These are phyloP conservation scores for Hemicordylus capensis DNA, from an alignment of 2,113 vertebrate species.

Conservation along the genomic window DNA sequence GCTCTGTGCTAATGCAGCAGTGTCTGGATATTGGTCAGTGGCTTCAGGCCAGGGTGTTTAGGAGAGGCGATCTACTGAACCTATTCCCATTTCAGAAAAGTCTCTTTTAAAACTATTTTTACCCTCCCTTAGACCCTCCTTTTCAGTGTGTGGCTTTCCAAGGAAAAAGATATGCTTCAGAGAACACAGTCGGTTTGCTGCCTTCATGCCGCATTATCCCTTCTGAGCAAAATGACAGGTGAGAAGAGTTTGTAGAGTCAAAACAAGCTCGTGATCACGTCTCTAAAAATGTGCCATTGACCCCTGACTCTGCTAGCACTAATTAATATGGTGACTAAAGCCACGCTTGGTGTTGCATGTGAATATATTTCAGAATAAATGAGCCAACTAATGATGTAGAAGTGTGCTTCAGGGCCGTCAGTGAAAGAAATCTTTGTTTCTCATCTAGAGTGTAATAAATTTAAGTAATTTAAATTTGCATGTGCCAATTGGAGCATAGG, in stretches of 20 bases:
- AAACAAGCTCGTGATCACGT: background rate
- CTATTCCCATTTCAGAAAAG: background rate
- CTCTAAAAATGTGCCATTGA: background rate
- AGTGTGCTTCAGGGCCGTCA: background rate
- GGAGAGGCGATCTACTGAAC: background rate
- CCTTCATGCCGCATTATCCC: slow-evolving; percentile 83
- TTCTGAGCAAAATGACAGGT: slow-evolving; percentile 95
- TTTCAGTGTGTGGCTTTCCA: slow-evolving; percentile 90
- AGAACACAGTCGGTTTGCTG: slow-evolving; percentile 78
- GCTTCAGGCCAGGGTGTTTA: background rate
- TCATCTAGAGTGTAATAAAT: too few species aligned
- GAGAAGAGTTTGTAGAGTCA: background rate
- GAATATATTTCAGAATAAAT: background rate
- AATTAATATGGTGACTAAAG: background rate
- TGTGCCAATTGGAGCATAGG: too few species aligned
- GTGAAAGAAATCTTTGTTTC: too few species aligned
- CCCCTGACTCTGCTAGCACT: background rate
- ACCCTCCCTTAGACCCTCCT: slow-evolving; percentile 84
- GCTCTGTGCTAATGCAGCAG: too few species aligned
- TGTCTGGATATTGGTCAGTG: too few species aligned
- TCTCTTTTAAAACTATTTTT: too few species aligned
- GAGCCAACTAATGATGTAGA: background rate
- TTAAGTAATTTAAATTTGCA: too few species aligned
- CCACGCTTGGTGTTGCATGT: background rate
- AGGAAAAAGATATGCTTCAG: slow-evolving; percentile 89